Percentiles rank a stretch among this genome's conserved stretches.
Evolutionary conservation across 2,797 vertebrate species (phyloP).

Genomic region (Gorsachius magnificus): DNA sequence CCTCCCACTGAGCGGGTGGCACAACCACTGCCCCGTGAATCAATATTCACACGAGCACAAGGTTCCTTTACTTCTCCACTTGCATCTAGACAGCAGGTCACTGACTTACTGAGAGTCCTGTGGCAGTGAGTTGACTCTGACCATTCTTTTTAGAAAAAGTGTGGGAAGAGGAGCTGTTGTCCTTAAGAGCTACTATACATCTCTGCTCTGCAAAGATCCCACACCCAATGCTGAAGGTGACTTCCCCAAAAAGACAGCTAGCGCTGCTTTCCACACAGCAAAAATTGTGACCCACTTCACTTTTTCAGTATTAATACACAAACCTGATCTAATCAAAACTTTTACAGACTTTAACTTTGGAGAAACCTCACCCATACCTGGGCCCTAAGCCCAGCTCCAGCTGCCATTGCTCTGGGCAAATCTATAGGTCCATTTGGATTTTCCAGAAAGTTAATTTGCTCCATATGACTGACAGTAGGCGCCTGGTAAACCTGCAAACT

Average conservation of each 20-base stretch:
- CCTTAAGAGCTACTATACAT: background rate
- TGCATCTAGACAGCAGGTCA: background rate
- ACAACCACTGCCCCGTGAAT: background rate
- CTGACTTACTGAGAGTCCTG: background rate
- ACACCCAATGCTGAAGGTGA: fast-evolving
- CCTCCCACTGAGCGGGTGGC: fast-evolving
- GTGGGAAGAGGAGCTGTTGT: background rate
- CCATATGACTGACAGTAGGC: background rate
- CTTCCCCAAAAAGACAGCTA: background rate
- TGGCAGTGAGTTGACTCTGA: background rate
- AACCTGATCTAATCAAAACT: background rate
- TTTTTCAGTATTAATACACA: background rate
- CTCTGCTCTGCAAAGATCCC: background rate
- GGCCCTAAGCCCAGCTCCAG: background rate
- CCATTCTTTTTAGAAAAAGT: background rate
- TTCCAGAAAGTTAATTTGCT: background rate
- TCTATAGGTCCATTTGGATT: background rate
- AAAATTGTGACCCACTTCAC: background rate
- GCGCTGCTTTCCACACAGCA: background rate
- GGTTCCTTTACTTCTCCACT: background rate
- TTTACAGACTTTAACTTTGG: background rate
- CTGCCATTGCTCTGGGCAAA: background rate
- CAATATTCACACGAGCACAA: fast-evolving
- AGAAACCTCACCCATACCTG: background rate
- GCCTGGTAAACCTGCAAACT: background rate